Base-by-base conservation (phyloP, 2,113 vertebrate species). In the Brachypodius melanocephalos region DNA sequence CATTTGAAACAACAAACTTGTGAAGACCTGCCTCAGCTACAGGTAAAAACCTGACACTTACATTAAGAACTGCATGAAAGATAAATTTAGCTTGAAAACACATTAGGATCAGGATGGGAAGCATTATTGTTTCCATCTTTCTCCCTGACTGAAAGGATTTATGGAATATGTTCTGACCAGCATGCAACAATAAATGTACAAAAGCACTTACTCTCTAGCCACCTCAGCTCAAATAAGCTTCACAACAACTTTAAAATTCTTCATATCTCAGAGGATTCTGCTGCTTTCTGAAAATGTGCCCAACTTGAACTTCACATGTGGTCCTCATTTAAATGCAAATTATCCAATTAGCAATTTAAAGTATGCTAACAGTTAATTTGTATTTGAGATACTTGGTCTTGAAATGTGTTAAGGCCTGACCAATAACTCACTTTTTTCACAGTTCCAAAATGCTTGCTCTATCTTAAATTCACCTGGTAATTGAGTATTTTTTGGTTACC, bases 261-360 rank as follows among this genome's bases (percentile, higher is more conserved):
- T 89, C 81, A 32, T 48, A 83, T 85, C 74, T 83, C 62, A 46
- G 46, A 96, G 76, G 62, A 87, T 58, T 89, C 77, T 88, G 63
- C 62, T 73, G 67, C 80, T 92, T 89, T 91, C 52, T 78, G 73
- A 85, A 90, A 91, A 91, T 40, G 87, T 82, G 95, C 66, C 54
- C 57, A 87, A 93, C 73, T 75, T 84, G 62, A 95, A 92, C 93
- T 89, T 95, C 62, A 75, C 91, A 82, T 87, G 94, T 59, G 84
- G 86, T 92, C 80, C 57, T 82, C 38, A 93, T 95, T 93, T 94
- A 89, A 93, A 97, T 94, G 95, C 42, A 95, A 95, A 95, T 79
- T 32, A 91, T 61, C 26, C 17, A 82, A 95, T 94, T 94, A 96
- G 89, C 89, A 95, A 92, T 89, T 95, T 79, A 92, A 92, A 95